Base-by-base conservation (phyloP, 2,797 vertebrate species). In the Pseudochromis fuscus region DNA sequence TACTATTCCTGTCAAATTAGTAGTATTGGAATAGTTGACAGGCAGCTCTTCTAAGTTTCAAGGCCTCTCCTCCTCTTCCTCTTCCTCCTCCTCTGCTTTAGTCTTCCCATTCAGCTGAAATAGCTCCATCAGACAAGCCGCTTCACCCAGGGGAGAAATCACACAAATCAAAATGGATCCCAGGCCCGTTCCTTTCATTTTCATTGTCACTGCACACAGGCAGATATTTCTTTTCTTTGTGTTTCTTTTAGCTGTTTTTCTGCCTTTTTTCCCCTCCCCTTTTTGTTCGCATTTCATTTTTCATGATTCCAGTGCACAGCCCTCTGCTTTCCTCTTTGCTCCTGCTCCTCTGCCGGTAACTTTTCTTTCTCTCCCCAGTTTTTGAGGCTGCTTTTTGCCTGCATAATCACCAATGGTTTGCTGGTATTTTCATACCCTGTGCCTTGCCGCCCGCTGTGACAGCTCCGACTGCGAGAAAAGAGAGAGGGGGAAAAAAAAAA, bases 1-100 rank as follows among this genome's bases (percentile, higher is more conserved):
- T 27, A 49, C 53, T 78, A 68, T 84, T 85, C 77, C 68, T 75
- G 53, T 86, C 68, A 87, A 66, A 67, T 44, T 51, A 28, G 51
- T 21, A 4, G 66, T 61, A 50, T 67, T 82, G 55, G 72, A 74
- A 64, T 77, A 67, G 42, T 63, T 89, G 76, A 81, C 77, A 63
- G 80, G 53, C 65, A 58, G 40, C 61, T 63, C 57, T 37, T 62
- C 19, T 59, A 23, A 67, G 51, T 65, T 72, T 62, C 51, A 35
- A 28, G 25, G 9, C 44, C 42, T 44, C 24, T 68, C 23, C 18
- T 70, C 27, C 15, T 55, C 42, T 38, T n/a, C n/a, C n/a, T n/a
- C n/a, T n/a, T n/a, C n/a, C n/a, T n/a, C n/a, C n/a, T n/a, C n/a
- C n/a, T n/a, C n/a, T 33, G 3, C 48, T 57, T 44, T 52, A 46